Evolutionary conservation across 2,888 invertebrate genomes (phyloP), one percentile per base, ranked within the genome.

Genomic region (Hirtodrosophila duncani): DNA sequence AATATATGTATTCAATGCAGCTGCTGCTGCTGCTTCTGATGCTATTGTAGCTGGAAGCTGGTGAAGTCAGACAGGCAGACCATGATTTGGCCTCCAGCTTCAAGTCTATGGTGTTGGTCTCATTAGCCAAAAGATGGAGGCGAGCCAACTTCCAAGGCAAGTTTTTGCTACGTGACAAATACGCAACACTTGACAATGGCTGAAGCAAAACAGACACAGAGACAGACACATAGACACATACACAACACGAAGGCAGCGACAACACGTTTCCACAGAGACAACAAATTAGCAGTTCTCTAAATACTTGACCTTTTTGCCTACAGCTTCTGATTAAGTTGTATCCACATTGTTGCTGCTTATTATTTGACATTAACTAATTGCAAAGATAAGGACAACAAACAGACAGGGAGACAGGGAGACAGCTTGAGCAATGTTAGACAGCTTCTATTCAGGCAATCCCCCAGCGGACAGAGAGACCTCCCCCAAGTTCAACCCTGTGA

Each of bases 221-320:
- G 20, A 20, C 5, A 20, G 20, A 6, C 38, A 29, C 8, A 7
- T 11, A 42, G 44, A 56, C 46, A 63, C 56, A 46, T 38, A 44
- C 20, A 17, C 33, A 30, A 21, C 30, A 33, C 1, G 24, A 3
- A 7, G 14, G 31, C 26, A 43, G 16, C n/a, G n/a, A 17, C 33
- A 30, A n/a, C 24, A 31, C 16, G 34, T 31, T n/a, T 14, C n/a
- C 7, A 16, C 41, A 18, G 36, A 67, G 55, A 75, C 71, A 78
- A 69, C 67, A 72, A 72, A 78, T 72, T 72, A 72, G 78, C 77
- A 72, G 58, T 38, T 53, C 36, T 60, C 51, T 55, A 66, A 67
- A 72, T 72, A 72, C 70, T 78, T 72, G 72, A 72, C 78, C 72
- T 78, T 72, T 77, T 67, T n/a, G n/a, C n/a, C n/a, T n/a, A n/a